Base-by-base conservation (phyloP, 1,140 invertebrate species). In the Zaprionus inermis region DNA sequence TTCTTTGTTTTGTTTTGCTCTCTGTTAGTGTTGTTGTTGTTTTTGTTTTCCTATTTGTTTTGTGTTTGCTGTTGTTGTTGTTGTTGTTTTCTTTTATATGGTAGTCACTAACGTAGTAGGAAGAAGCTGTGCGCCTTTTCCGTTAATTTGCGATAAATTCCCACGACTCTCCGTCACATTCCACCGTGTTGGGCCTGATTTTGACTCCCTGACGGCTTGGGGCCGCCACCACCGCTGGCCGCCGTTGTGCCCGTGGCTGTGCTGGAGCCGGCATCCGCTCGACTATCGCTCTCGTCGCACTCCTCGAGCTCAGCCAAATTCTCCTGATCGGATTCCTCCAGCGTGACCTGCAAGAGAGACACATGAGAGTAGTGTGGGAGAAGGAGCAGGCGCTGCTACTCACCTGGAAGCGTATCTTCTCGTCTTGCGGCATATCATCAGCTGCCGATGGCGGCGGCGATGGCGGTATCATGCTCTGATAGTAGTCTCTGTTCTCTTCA, bases 401-500 rank as follows among this genome's bases (percentile, higher is more conserved):
- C 7, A 95, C 95, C 93, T 95, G 95, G 92, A 95, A 95, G 80
- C 95, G 94, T 92, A 95, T 95, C 91, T 95, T 94, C 74, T 95
- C 94, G 69, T 95, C 94, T 58, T 94, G 93, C 36, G 90, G 86
- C 70, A 89, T 71, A 57, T 91, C 90, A 70, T 93, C 85, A 69
- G 90, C 92, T 12, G 94, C 93, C 20, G 95, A 95, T 44, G 96
- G 96, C 32, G 96, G 96, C 63, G 96, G 96, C 77, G 96, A 96
- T 9, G 96, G 96, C 14, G 96, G 96, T 86, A 96, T 96, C 95
- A 96, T 96, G 71, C 96, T 96, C 92, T 98, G 96, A 92, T 99
- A 99, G 96, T 98, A 99, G 93, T 99, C 98, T 56, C 99, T 95
- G 93, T 99, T 99, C 92, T 99, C 97, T 93, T 99, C 98, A 65